Evolutionary conservation across 2,888 invertebrate genomes (phyloP), one percentile per base, ranked within the genome.

Genomic region (Drosophila cyrtoloma): DNA sequence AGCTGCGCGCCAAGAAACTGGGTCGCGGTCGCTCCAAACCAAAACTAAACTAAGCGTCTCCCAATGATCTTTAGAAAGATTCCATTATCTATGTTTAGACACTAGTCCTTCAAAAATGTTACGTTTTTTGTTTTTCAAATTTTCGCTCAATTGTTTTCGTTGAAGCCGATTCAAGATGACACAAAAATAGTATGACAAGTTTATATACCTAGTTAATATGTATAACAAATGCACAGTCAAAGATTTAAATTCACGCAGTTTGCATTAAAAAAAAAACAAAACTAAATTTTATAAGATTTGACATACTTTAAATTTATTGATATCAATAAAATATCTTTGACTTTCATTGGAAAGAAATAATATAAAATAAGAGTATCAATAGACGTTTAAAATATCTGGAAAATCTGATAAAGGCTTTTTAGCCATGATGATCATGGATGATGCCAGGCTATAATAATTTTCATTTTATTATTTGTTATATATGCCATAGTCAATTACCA

Each of bases 1-100:
- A 95, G 81, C 94, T 95, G 9, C 94, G 98, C 61, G 95, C 94
- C 37, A 95, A 95, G 63, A 97, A 97, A 90, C 93, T 97, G 50
- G 95, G 93, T 1, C 88, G 91, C 2, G 94, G 91, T 94, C 87
- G 89, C n/a, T 77, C 67, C 53, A 89, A 84, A 52, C 72, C 81
- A 16, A 79, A 79, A 47, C 22, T 60, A 37, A 72, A 79, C n/a
- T 79, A 56, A 75, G 5, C n/a, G 19, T 51, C 22, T 19, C 22
- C 3, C 5, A 30, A 42, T 12, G 39, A 30, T 16, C 5, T 30
- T 39, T 14, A 32, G 5, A 30, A 28, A 30, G 7, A 57, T 57
- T 30, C n/a, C 7, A 39, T 30, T 16, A 10, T 16, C 37, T 37
- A 6, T 39, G 35, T 19, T 56, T 56, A 37, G 12, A 26, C 10